These are phyloP conservation scores for Grantiella picta DNA, from an alignment of 2,113 vertebrate genomes.

Conservation along the genomic window DNA sequence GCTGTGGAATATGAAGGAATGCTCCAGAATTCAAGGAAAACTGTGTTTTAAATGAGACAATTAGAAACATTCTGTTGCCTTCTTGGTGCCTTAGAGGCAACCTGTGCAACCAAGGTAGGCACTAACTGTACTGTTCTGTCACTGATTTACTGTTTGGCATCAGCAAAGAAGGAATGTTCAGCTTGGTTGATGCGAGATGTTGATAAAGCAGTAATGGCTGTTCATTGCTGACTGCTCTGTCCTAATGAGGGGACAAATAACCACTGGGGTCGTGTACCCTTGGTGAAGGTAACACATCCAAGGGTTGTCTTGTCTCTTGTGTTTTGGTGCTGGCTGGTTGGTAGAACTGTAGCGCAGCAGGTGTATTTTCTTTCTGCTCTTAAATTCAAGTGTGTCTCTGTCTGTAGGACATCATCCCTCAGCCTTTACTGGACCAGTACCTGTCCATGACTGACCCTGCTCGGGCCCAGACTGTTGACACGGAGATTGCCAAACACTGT, in stretches of 20 bases:
- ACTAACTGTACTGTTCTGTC: neutral
- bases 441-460: slow-evolving; percentile 77
- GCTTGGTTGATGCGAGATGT: neutral
- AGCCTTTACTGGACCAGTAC: slow-evolving; percentile 73
- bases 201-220: neutral
- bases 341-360: neutral
- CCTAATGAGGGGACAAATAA: neutral
- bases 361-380: neutral
- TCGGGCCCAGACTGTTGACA: slow-evolving; percentile 73
- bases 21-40: neutral
- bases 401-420: slow-evolving; percentile 74
- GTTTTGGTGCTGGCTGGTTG: neutral
- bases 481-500: slow-evolving; percentile 75
- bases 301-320: neutral
- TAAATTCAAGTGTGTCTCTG: neutral
- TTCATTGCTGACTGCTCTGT: neutral
- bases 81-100: neutral
- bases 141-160: neutral
- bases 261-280: fast-evolving
- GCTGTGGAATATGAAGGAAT: neutral
- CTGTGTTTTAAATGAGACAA: neutral
- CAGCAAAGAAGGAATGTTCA: neutral
- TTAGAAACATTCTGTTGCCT: neutral
- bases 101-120: neutral
- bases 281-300: neutral